Evolutionary conservation across 2,113 vertebrate genomes (phyloP), one percentile per base, ranked within the genome.

Genomic region (Edolisoma coerulescens): DNA sequence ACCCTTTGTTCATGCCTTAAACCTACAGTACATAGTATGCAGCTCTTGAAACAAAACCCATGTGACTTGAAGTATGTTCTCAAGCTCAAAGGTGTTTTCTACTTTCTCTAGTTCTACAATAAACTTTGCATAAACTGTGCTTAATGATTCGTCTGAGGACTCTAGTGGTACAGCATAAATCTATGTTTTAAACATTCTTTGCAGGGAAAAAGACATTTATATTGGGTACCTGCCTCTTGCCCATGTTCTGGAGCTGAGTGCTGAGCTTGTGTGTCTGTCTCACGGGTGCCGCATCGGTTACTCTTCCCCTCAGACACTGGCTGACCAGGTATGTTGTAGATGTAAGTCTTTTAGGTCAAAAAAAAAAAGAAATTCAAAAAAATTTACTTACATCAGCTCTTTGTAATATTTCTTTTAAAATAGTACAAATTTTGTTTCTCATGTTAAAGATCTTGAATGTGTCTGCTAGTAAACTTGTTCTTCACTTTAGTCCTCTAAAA

Each of bases 161-260:
- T 64, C 12, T 24, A 44, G 32, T 26, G 21, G 17, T 82, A 13
- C 6, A 37, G 5, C 10, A 17, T 24, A 76, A 80, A 69, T 9
- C 3, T 56, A 1, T 68, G 5, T 60, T 53, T 67, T 26, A 49
- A 88, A 71, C 50, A 53, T 78, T 59, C 21, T 90, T 97, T 85
- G 13, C 97, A 99, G 99, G 91, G 98, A 99, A 93, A 98, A 98
- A 26, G 99, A 99, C 89, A 98, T 98, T 11, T 99, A 99, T 56
- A 98, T 99, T 37, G 99, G 98, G 6, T 99, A 99, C 96, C 97
- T 99, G 84, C 99, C 99, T 32, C 98, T 99, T 67, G 99, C 99
- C 33, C 99, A 99, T 9, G 99, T 99, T 14, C 97, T 99, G 95
- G 99, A 99, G 96, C 97, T 99, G 78, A 99, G 98, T 50, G 99